Conservation (phyloP, 2,113 vertebrate genomes). For the Catharus fuscescens region DNA sequence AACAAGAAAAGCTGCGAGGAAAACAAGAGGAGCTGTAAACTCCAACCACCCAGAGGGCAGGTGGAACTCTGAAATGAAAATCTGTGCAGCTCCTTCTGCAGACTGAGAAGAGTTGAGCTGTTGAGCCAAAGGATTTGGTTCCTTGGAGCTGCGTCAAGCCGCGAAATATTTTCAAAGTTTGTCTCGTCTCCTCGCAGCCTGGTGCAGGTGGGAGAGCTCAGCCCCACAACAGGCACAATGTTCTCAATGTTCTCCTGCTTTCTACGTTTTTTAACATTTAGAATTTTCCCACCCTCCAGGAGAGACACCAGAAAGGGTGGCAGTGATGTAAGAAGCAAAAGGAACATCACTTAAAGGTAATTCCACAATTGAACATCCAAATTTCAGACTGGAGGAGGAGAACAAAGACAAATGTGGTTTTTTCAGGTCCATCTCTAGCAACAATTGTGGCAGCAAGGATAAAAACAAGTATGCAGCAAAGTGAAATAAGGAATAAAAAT, state of each 20-base stretch:
- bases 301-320: not conserved
- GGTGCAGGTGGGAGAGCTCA: not conserved
- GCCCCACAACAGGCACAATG: not conserved
- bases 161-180: not conserved
- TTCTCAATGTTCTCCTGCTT: not conserved
- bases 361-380: not conserved
- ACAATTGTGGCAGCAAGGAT: not conserved
- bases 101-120: not conserved
- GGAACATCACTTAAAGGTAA: not conserved
- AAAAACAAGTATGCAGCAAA: not conserved
- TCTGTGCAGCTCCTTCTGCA: not conserved
- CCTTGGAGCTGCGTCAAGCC: not conserved
- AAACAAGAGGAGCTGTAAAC: slow-evolving; percentile 45
- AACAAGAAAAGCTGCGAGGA: slow-evolving; percentile 37
- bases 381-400: not conserved
- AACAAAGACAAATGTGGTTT: not conserved
- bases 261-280: not conserved
- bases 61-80: not conserved
- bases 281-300: not conserved
- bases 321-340: not conserved
- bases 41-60: slow-evolving; percentile 33
- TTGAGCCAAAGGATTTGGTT: not conserved
- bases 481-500: not conserved
- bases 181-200: not conserved
- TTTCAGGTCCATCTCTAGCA: not conserved